Evolutionary conservation across 2,797 vertebrate species (phyloP).

Genomic region (Eurystomus glaucurus): DNA sequence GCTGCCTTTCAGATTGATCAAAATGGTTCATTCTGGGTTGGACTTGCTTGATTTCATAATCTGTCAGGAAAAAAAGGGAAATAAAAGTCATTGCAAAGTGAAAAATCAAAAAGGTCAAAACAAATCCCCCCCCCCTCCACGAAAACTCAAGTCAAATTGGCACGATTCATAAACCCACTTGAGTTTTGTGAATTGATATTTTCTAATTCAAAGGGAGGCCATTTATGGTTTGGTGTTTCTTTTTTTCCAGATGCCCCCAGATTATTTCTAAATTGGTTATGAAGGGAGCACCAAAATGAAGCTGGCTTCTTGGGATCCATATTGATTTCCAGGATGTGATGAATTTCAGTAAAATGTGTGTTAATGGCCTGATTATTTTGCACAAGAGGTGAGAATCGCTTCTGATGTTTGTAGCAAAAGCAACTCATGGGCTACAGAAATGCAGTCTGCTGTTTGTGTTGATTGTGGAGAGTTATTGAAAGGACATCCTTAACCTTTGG

Average conservation of each 20-base stretch:
- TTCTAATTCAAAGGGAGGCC: neutral
- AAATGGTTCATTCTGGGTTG: constrained; percentile 63
- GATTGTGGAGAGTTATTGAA: constrained; percentile 6
- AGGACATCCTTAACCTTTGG: constrained; percentile 7
- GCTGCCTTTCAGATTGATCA: constrained; percentile 66
- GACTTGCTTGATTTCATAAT: constrained; percentile 60
- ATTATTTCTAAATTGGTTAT: neutral
- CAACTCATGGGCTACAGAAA: constrained; percentile 26
- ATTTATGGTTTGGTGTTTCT: rapidly evolving
- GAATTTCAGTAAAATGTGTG: neutral
- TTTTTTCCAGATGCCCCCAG: neutral
- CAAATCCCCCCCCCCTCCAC: neutral
- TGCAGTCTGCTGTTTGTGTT: constrained; percentile 36
- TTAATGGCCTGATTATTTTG: neutral
- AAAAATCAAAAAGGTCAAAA: constrained; percentile 40
- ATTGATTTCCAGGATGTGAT: neutral
- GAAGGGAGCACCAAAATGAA: neutral
- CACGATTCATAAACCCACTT: neutral
- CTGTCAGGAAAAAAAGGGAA: constrained; percentile 23
- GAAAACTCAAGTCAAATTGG: neutral
- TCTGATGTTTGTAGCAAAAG: neutral
- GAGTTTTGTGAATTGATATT: neutral
- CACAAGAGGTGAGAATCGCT: neutral
- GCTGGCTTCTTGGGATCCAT: neutral
- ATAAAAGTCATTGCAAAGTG: constrained; percentile 8